Conservation (phyloP, 2,888 invertebrate genomes). For the Drosophila tripunctata region DNA sequence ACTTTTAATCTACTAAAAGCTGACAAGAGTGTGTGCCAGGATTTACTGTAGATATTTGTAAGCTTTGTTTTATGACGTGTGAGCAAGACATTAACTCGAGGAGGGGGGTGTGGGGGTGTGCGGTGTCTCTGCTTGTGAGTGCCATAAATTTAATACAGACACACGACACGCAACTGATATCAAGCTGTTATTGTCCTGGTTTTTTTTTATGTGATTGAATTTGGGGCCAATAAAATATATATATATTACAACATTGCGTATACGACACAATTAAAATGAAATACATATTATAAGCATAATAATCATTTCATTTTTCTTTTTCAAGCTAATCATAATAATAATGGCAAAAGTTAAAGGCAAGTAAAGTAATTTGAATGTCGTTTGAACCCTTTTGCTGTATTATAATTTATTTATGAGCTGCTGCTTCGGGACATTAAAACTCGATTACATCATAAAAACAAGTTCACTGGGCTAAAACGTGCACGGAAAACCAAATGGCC, state of each 20-base stretch:
- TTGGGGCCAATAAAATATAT: neutral
- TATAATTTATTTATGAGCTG: constrained; percentile 72
- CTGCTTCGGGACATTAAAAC: constrained; percentile 59
- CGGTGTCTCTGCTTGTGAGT: no score
- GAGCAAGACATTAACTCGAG: constrained; percentile 33
- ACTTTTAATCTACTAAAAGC: constrained; percentile 75
- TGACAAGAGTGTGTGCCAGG: constrained; percentile 37
- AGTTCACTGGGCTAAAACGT: constrained; percentile 57
- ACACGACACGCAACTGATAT: constrained; percentile 9
- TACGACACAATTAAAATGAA: constrained; percentile 15
- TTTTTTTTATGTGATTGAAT: constrained; percentile 9
- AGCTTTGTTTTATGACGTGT: constrained; percentile 45
- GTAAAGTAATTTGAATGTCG: constrained; percentile 51
- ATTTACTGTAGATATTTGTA: neutral
- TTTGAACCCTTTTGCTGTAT: constrained; percentile 50
- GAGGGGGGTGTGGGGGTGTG: constrained; percentile 39
- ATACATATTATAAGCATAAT: constrained; percentile 11
- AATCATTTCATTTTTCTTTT: no score
- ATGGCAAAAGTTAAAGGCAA: constrained; percentile 55
- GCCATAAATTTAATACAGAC: constrained; percentile 38
- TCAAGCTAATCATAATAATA: constrained; percentile 48
- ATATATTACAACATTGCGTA: constrained; percentile 19
- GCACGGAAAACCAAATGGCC: constrained; percentile 40
- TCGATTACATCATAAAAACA: constrained; percentile 73
- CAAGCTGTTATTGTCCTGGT: neutral